Evolutionary conservation across 53 echinoderm and acorn worm species (phyloP).

Genomic region (Actinopyga echinites): DNA sequence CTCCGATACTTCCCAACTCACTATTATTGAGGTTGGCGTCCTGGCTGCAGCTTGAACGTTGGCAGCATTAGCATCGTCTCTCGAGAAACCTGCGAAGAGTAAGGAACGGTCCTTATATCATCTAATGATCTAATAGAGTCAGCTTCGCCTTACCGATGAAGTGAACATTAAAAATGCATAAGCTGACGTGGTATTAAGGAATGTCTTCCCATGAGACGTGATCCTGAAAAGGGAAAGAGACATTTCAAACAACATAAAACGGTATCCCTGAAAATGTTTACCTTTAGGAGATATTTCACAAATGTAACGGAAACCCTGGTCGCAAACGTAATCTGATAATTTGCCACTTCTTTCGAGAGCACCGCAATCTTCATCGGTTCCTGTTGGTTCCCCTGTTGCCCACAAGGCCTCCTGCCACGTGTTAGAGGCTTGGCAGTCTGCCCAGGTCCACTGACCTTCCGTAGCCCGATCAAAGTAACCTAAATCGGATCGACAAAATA

Average conservation of each 20-base stretch:
- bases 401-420: constrained; percentile 77
- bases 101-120: too few relatives aligned
- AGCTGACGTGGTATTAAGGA: too few relatives aligned
- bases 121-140: too few relatives aligned
- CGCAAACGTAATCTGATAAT: constrained; percentile 38
- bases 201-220: too few relatives aligned
- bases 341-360: constrained; percentile 21
- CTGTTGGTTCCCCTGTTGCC: constrained; percentile 67
- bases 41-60: not conserved
- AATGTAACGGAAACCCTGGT: constrained; percentile 41
- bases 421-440: constrained; percentile 69
- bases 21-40: not conserved
- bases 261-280: not conserved
- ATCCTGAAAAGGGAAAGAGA: not conserved
- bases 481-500: constrained; percentile 1
- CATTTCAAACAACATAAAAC: not conserved
- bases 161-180: too few relatives aligned
- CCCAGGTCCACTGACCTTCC: constrained; percentile 84
- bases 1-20: too few relatives aligned
- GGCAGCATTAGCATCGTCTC: constrained; percentile 20
- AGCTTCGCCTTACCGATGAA: too few relatives aligned
- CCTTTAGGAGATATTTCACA: constrained; percentile 68
- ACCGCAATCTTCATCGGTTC: constrained; percentile 66
- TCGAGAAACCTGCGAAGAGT: constrained; percentile 2
- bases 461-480: constrained; percentile 79